These are phyloP conservation scores for Steatocranus sp. DNA, from an alignment of 2,797 vertebrate genomes.

Conservation along the genomic window DNA sequence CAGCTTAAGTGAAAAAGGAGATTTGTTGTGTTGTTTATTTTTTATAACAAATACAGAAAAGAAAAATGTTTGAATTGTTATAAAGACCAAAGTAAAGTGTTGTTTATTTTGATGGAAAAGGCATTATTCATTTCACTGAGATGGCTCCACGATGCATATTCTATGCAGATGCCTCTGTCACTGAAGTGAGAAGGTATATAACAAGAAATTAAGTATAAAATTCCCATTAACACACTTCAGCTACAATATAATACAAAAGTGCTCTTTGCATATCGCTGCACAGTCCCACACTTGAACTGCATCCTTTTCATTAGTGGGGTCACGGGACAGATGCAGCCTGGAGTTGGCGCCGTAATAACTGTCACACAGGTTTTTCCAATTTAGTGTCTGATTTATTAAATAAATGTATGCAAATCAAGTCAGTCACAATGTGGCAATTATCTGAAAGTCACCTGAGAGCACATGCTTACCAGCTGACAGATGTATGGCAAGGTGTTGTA, in stretches of 20 bases:
- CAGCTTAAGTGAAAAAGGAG: neutral
- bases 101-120: neutral
- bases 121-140: neutral
- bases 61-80: neutral
- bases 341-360: conserved; percentile 4
- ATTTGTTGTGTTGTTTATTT: neutral
- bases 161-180: neutral
- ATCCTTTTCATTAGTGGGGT: neutral
- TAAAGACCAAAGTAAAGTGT: neutral
- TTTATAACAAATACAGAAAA: neutral
- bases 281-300: neutral
- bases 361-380: conserved; percentile 19
- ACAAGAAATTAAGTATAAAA: neutral
- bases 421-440: conserved; percentile 41
- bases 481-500: conserved; percentile 37
- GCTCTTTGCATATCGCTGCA: neutral
- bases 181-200: neutral
- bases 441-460: conserved; percentile 24
- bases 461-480: conserved; percentile 39
- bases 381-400: conserved; percentile 36
- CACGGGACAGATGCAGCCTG: neutral
- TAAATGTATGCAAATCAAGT: conserved; percentile 38
- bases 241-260: neutral
- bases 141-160: neutral
- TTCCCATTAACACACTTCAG: neutral